phyloP scores from a whole-genome alignment of 92 coral and sea anemone genomes.

The Zoanthus sansibaricus region DNA sequence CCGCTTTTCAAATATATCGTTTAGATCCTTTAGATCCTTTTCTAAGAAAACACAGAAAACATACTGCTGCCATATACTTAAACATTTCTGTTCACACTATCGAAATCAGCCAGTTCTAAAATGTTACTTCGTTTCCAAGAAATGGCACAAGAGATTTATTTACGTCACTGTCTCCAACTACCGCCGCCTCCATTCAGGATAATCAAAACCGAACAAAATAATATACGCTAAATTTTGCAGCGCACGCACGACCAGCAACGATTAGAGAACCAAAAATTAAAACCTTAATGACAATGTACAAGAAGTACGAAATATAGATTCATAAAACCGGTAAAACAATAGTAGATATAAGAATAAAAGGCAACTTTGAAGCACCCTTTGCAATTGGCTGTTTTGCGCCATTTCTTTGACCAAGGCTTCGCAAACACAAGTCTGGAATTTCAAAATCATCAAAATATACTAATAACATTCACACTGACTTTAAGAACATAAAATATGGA shows the following conservation, averaged over 20 bases:
- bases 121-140: constrained; percentile 2
- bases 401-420: constrained; percentile 37
- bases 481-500: constrained; percentile 16
- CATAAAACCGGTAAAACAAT: constrained; percentile 41
- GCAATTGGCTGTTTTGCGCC: constrained; percentile 26
- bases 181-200: not conserved
- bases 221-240: not conserved
- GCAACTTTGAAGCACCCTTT: constrained; percentile 46
- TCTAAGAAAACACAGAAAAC: not conserved
- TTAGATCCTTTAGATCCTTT: not conserved
- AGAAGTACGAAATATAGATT: constrained; percentile 21
- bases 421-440: not conserved
- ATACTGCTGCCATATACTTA: not conserved
- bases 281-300: constrained; percentile 7
- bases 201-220: not conserved
- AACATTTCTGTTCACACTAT: not conserved
- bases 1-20: not conserved
- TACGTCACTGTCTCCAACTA: constrained; percentile 23
- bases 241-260: not conserved
- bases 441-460: not conserved
- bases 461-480: not conserved
- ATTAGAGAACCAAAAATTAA: not conserved
- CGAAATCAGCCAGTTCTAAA: not conserved
- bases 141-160: not conserved
- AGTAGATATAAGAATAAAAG: constrained; percentile 1